Conservation (phyloP, 1,140 invertebrate genomes). For the Aphidius gifuensis region DNA sequence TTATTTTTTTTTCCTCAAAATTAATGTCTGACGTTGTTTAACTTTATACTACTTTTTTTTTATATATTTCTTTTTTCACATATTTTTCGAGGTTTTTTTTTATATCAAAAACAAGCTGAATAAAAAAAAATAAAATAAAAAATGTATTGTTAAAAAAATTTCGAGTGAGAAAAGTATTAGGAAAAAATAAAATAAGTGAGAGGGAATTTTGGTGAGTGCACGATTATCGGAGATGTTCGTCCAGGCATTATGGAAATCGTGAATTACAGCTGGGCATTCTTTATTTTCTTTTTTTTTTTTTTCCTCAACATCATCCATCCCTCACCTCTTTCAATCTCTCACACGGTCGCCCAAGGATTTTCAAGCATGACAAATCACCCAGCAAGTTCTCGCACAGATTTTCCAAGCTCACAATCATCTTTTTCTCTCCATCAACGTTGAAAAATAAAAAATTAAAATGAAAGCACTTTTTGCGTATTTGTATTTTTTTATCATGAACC, state of each 20-base stretch:
- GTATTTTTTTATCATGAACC: too few relatives aligned
- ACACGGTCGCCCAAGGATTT: conserved; percentile 6
- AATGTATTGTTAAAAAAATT: not conserved
- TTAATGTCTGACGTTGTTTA: too few relatives aligned
- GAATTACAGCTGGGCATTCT: conserved; percentile 15
- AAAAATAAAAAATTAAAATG: too few relatives aligned
- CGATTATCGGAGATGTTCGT: conserved; percentile 18
- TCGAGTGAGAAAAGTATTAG: conserved; percentile 10
- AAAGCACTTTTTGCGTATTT: too few relatives aligned
- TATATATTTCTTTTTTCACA: not conserved
- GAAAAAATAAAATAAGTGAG: not conserved
- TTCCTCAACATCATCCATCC: not conserved
- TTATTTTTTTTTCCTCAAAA: too few relatives aligned
- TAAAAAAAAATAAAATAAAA: too few relatives aligned
- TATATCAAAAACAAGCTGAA: too few relatives aligned
- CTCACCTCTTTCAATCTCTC: conserved; percentile 14
- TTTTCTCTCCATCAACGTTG: not conserved
- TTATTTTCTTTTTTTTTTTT: not conserved
- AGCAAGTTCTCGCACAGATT: not conserved
- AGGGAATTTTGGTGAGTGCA: conserved; percentile 11
- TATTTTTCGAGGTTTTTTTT: not conserved
- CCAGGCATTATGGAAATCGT: conserved; percentile 19
- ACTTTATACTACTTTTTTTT: too few relatives aligned
- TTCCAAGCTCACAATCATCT: not conserved
- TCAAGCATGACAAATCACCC: conserved; percentile 17